Conservation (phyloP, 2,888 invertebrate species). For the Melinopterus prodromus region DNA sequence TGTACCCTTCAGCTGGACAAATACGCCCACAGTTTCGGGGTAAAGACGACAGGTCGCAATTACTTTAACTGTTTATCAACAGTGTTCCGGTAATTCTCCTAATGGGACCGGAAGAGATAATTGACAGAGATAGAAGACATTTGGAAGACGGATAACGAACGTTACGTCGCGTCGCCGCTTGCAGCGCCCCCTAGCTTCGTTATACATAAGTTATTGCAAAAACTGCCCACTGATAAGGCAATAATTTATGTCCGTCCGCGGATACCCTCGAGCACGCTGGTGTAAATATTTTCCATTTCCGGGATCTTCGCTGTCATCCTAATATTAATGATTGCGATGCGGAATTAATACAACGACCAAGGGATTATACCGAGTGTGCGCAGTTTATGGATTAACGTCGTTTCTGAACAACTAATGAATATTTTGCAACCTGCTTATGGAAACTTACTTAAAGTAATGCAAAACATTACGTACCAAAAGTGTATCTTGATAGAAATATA, state of each 20-base stretch:
- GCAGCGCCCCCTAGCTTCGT: background rate
- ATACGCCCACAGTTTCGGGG: background rate
- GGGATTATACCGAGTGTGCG: background rate
- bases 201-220: background rate
- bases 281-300: background rate
- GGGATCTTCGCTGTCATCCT: background rate
- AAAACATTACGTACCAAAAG: too few species aligned
- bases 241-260: background rate
- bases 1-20: background rate
- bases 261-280: background rate
- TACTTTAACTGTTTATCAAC: conserved; percentile 4
- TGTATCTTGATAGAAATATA: too few species aligned
- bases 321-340: background rate
- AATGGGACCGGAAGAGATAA: background rate
- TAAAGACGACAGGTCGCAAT: background rate
- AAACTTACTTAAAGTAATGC: too few species aligned
- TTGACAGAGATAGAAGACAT: conserved; percentile 4
- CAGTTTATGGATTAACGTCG: background rate
- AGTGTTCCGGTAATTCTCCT: conserved; percentile 4
- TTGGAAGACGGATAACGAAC: background rate
- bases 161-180: background rate
- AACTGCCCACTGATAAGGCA: background rate
- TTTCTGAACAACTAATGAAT: background rate
- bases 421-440: background rate
- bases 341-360: background rate